phyloP scores from a whole-genome alignment of 2,113 vertebrate species.

The Empidonax traillii region DNA sequence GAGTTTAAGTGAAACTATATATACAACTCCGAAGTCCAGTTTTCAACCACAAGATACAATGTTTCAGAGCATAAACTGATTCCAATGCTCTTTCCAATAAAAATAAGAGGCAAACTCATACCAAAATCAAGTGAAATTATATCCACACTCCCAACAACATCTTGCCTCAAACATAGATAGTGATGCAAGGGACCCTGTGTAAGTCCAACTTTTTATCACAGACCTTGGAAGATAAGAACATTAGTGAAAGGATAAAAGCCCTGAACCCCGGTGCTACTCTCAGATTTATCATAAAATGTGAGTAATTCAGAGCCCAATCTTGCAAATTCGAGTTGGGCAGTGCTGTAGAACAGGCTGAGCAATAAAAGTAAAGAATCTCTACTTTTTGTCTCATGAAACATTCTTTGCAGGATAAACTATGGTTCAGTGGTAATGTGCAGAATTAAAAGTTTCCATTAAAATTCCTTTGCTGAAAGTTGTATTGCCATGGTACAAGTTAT shows the following conservation, averaged over 20 bases:
- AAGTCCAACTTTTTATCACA: background rate
- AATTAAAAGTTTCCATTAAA: background rate
- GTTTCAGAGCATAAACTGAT: background rate
- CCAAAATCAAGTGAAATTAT: background rate
- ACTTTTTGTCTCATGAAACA: background rate
- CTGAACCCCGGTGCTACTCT: background rate
- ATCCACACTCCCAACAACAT: fast-evolving
- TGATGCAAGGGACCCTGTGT: background rate
- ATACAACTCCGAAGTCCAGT: background rate
- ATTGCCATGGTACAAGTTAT: fast-evolving
- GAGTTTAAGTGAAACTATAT: background rate
- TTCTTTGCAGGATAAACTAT: background rate
- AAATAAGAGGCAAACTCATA: background rate
- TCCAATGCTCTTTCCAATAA: background rate
- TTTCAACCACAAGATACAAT: background rate
- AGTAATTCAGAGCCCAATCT: background rate
- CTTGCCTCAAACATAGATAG: background rate
- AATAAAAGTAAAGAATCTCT: background rate
- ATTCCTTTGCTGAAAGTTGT: background rate
- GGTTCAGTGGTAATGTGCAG: background rate
- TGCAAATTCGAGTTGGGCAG: background rate
- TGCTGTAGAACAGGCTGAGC: background rate
- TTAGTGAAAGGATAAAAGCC: background rate
- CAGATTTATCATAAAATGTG: background rate
- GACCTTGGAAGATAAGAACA: conserved; percentile 3